Evolutionary conservation across 1,140 invertebrate species (phyloP), one percentile per base, ranked within the genome.

Genomic region (Drosophila repleta): DNA sequence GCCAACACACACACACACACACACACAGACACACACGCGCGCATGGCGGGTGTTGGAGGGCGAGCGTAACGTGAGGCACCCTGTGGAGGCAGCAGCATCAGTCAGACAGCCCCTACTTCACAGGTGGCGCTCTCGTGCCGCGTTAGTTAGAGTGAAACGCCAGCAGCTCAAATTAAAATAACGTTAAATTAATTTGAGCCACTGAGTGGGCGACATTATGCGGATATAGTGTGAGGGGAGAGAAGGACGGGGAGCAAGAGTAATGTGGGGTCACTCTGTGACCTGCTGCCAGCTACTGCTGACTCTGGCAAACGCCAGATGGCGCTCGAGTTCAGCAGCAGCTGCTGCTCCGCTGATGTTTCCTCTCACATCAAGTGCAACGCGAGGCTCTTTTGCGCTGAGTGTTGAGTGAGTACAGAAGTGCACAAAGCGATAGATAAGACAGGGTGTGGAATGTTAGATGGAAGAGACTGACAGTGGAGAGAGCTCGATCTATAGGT

Each of bases 121-220:
- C 68, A 66, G 62, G 63, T 72, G 57, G 43, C 72, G 55, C 55
- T 45, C 10, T 3, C 21, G 46, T 49, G 11, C 21, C 13, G 3
- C 46, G 53, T 62, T 56, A 48, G 71, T 65, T 61, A 56, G 60
- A 70, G 49, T 43, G 65, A 41, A 58, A 60, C 46, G 49, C 43
- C 56, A 52, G 58, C n/a, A 74, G 74, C 78, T 82, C 78, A 75
- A 87, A 88, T 87, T 87, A 88, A 87, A 88, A 87, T 82, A 87
- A 85, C 79, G 78, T 88, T 82, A 82, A 87, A 88, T 82, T 88
- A 87, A 87, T 87, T 88, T 80, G 82, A 87, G 83, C 64, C 49
- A 79, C 67, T 70, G 62, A 72, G 76, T 77, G 79, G 71, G 65
- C 57, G 46, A 46, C 79, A 81, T 73, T 73, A 81, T 62, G 60